Evolutionary conservation across 2,797 vertebrate genomes (phyloP), one percentile per base, ranked within the genome.

Genomic region (Phoebastria nigripes): DNA sequence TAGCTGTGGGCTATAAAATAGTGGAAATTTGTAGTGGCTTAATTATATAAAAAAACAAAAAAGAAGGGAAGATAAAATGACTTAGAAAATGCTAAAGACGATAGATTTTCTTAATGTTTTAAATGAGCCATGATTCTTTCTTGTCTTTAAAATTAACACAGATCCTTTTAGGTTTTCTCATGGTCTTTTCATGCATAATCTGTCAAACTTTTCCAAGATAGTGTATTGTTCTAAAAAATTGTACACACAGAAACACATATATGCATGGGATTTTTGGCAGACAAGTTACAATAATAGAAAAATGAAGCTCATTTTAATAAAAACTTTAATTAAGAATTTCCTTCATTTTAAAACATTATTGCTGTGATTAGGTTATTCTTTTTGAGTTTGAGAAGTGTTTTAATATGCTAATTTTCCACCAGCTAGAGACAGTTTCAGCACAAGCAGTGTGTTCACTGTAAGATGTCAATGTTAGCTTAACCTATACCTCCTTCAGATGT

Each of bases 381-480:
- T 84, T 24, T 73, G 51, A 86, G 16, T n/a, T 19, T 87, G 52
- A 71, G 24, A 90, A 67, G 12, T 62, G 65, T 22, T 67, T 83
- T 82, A 49, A 62, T 74, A 17, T 55, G 55, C 47, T 80, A 9
- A 35, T 95, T 96, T 92, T 82, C 22, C 16, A 76, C 37, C 31
- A 82, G 52, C 44, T 65, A 52, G 56, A 71, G 81, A 59, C 69
- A 94, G 73, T 69, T 91, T 87, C 81, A 87, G 73, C 71, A 85
- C 91, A 95, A 94, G 91, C 96, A 47, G 9, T 63, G 39, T 76
- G 51, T 58, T 87, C 1, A 0, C 54, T 29, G 3, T 92, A 81
- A 78, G 83, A 86, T 72, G 25, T 87, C 82, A 76, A 82, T 89
- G 25, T 85, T 96, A 61, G 26, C 86, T 86, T 91, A 93, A 94